Base-by-base conservation (phyloP, 1,140 invertebrate species). In the Globodera rostochiensis region DNA sequence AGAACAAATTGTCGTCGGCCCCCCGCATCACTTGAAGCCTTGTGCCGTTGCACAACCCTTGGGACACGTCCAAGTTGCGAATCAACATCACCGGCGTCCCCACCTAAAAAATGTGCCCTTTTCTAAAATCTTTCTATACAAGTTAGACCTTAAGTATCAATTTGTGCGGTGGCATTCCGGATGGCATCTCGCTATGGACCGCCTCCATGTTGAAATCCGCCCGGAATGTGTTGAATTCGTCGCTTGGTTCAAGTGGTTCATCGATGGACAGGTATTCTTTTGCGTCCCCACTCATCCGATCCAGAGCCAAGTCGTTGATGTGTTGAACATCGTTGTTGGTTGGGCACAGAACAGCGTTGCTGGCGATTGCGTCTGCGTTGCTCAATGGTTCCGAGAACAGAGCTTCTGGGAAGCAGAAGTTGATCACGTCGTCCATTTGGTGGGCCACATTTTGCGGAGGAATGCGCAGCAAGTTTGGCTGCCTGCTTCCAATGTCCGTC, bases 161-260 rank as follows among this genome's bases (percentile, higher is more conserved):
- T 76, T 83, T 83, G 84, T 91, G 91, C 21, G 88, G 88, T 19
- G 91, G 90, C 19, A 90, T 53, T 11, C 90, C 90, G 46, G 87
- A 82, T 47, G 87, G 86, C 9, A 86, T 86, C 36, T 78, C 36
- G 21, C 13, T n/a, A 67, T 83, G 82, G 15, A 77, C 77, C 15
- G 70, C 73, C 73, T 84, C n/a, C 90, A 73, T 9, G 84, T 73
- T 73, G 49, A 73, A 47, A 19, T 73, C 71, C 15, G 71, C 15
- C 5, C 71, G 71, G 19, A 47, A 50, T 15, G 15, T 47, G 71
- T 47, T 13, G 11, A 47, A 19, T 21, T 73, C 71, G 6, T 47
- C 71, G 71, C n/a, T 73, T 19, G 46, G 71, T n/a, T 73, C 71
- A 73, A 73, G 71, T 6, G 71, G 71, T 19, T 47, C 46, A 19